Base-by-base conservation (phyloP, 2,113 vertebrate genomes). In the Centropristis striata region DNA sequence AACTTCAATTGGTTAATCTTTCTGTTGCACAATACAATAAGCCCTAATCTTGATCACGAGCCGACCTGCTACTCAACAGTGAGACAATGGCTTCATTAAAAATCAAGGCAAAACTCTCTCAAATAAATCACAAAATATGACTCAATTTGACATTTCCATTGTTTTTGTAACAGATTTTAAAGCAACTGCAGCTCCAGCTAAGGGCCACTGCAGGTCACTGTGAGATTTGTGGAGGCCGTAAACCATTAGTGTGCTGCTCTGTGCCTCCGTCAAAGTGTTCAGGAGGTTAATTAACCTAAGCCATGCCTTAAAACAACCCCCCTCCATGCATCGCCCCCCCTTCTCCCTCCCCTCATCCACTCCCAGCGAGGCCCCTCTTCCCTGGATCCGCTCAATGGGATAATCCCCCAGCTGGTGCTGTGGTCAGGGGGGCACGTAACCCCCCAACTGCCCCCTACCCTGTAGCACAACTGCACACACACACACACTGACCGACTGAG, bases 321-420 rank as follows among this genome's bases (percentile, higher is more conserved):
- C 41, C 54, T 20, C 27, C 57, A 21, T 32, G 53, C 59, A 58
- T 14, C 25, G 6, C 13, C 51, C 13, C 58, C 25, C 36, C n/a
- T 59, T 28, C 64, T 37, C 71, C 54, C 60, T 37, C 57, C 61
- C 72, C 39, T 37, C 66, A 46, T 61, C n/a, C 58, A 25, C 37
- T 79, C 80, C 74, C 71, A 81, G 32, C 3, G 3, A 75, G 88
- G 80, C 83, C 90, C 84, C 92, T 87, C 81, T 85, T 68, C 79
- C 7, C 83, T 83, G 81, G 81, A 90, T 84, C 83, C 12, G 72
- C 77, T 88, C 86, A 84, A 81, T 47, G 7, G 88, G 90, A 88
- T 94, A 92, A 94, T 93, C 94, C 86, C 78, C 85, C 93, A 91
- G 87, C 92, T 93, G 88, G 86, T 89, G 83, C 85, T 88, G 86